A percentile compares a stretch with the other conserved stretches of the same genome.
These are phyloP conservation scores for Archivesica marissinica DNA, from an alignment of 1,140 invertebrate species.

Conservation along the genomic window DNA sequence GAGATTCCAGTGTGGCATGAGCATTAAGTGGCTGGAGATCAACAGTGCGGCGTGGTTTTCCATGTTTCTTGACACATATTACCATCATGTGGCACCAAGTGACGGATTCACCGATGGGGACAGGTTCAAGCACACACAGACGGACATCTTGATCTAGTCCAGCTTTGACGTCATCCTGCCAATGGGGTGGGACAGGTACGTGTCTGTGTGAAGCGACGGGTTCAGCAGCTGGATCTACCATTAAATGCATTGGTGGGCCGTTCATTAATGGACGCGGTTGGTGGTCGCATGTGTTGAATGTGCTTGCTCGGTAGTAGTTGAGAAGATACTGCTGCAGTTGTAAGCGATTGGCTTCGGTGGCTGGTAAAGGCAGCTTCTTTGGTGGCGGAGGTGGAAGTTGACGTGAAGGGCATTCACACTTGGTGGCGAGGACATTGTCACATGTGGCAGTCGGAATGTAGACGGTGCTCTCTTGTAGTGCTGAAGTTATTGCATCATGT, in stretches of 20 bases:
- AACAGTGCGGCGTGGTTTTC: conserved; percentile 62
- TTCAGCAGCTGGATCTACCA: conserved; percentile 47
- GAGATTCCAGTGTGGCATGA: conserved; percentile 60
- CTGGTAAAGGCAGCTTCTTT: conserved; percentile 39
- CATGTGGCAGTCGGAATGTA: too few relatives aligned
- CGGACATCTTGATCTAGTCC: conserved; percentile 65
- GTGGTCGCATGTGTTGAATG: conserved; percentile 72
- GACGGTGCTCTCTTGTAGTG: not conserved
- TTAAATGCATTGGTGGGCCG: conserved; percentile 53
- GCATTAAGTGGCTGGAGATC: conserved; percentile 67
- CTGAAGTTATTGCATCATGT: not conserved
- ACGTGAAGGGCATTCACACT: conserved; percentile 56
- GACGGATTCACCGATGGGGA: conserved; percentile 64
- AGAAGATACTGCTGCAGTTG: conserved; percentile 57
- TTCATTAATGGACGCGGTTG: conserved; percentile 65
- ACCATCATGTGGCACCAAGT: conserved; percentile 70
- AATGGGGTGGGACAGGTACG: conserved; percentile 64
- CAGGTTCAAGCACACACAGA: conserved; percentile 67
- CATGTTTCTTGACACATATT: too few relatives aligned
- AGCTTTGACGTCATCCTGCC: conserved; percentile 63
- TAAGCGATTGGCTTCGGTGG: conserved; percentile 47
- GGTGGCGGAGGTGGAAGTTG: conserved; percentile 58
- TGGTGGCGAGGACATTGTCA: not conserved
- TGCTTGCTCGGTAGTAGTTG: conserved; percentile 62
- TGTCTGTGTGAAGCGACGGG: conserved; percentile 53